Evolutionary conservation across 2,888 invertebrate genomes (phyloP).

Genomic region (Halictus quadricinctus): DNA sequence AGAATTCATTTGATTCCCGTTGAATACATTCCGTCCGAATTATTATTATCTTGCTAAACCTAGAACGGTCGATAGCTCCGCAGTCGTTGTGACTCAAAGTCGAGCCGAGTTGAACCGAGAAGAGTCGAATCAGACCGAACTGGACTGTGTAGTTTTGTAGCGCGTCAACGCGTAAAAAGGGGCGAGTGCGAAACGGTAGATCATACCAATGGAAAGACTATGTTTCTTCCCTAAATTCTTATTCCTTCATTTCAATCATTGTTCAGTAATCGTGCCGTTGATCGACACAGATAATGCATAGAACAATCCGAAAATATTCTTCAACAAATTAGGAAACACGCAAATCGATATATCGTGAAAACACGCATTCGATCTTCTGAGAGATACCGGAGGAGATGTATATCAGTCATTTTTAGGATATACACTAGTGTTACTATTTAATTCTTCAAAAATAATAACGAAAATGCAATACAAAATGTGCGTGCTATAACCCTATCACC

Average conservation of each 20-base stretch:
- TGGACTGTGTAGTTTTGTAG: constrained; percentile 59
- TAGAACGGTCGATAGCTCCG: constrained; percentile 70
- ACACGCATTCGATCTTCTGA: background rate
- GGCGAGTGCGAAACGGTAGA: constrained; percentile 54
- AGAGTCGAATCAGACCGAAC: constrained; percentile 63
- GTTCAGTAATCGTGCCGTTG: background rate
- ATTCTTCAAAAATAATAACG: background rate
- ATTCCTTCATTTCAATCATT: background rate
- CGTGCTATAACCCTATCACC: background rate
- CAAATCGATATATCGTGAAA: background rate
- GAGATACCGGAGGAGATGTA: background rate
- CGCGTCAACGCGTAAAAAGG: constrained; percentile 63
- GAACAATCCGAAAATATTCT: background rate
- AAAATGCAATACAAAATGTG: background rate
- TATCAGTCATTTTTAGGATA: background rate
- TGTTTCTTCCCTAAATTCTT: background rate
- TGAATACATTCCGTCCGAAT: constrained; percentile 68
- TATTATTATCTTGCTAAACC: constrained; percentile 70
- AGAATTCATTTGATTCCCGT: constrained; percentile 60
- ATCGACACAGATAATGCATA: background rate
- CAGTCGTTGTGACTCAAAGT: constrained; percentile 68
- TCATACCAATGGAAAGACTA: constrained; percentile 32
- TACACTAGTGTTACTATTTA: background rate
- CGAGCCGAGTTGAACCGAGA: constrained; percentile 66
- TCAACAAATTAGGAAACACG: background rate